Base-by-base conservation (phyloP, 2,113 vertebrate genomes). In the Desmodus rotundus region DNA sequence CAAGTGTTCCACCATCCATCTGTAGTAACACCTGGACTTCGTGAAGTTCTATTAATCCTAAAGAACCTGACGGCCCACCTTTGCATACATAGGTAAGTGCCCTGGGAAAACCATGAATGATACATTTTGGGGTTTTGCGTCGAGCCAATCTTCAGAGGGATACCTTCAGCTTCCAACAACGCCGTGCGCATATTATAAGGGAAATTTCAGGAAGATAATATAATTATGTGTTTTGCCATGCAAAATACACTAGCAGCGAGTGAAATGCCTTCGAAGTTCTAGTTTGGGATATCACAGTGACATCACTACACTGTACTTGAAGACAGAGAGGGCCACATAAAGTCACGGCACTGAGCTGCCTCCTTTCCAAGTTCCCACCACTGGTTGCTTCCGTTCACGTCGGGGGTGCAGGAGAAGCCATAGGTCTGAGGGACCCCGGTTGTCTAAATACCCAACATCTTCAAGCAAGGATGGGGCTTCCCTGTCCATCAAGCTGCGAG, bases 281-380 rank as follows among this genome's bases (percentile, higher is more conserved):
- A n/a, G 6, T 45, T 56, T 47, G 47, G 50, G 54, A 11, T 26
- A 19, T 15, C 6, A 0, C 7, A 1, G 13, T 65, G 47, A 54
- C 52, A 54, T 65, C 22, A 28, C 7, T 26, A 19, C 26, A n/a
- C 6, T 85, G 54, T n/a, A 1, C 56, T 7, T 38, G 28, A 63
- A n/a, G n/a, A 33, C 45, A 31, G 13, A 70, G 19, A 5, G 13
- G 43, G 41, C 36, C 2, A 31, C 11, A 47, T 16, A 50, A 84
- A 5, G 12, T 50, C 1, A 31, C 12, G 4, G 5, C 61, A 7
- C 63, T 0, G 31, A 33, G 63, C 31, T 15, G 8, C 63, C 1
- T 7, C 61, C 61, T 15, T 33, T 33, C 68, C 31, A 24, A 26
- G 2, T 8, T 11, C 19, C 9, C 63, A 43, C 2, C 17, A 19